Evolutionary conservation across 1,140 invertebrate genomes (phyloP).

Genomic region (Phymorhynchus buccinoides): DNA sequence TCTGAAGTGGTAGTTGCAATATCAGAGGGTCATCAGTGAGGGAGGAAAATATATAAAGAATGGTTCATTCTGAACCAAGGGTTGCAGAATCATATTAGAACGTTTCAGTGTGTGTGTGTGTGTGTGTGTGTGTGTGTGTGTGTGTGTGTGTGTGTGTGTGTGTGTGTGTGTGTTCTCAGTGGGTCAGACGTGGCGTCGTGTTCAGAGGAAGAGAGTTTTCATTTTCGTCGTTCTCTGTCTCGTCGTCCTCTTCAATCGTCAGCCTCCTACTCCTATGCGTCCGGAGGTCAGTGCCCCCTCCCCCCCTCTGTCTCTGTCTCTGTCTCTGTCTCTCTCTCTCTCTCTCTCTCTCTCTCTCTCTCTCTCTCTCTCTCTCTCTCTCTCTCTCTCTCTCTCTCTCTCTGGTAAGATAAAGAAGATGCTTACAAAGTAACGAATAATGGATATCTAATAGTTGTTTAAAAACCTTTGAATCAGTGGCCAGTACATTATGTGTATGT

Average conservation of each 20-base stretch:
- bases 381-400: no score
- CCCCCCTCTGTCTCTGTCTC: no score
- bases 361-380: no score
- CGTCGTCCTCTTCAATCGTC: constrained; percentile 18
- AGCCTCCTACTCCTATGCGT: constrained; percentile 19
- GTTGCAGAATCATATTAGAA: no score
- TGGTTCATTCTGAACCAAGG: no score
- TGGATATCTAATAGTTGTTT: no score
- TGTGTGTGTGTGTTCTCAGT: background rate
- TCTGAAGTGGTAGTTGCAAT: background rate
- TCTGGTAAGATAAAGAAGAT: background rate
- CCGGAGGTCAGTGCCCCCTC: background rate
- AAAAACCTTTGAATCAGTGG: no score
- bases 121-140: background rate
- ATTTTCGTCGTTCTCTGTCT: constrained; percentile 34
- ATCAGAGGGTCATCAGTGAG: background rate
- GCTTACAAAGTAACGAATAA: no score
- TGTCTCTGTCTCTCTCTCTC: background rate
- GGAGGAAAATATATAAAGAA: no score
- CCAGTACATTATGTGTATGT: no score
- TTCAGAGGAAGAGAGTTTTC: constrained; percentile 32
- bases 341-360: no score
- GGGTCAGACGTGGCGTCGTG: constrained; percentile 22
- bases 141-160: background rate
- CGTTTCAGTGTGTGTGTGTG: background rate